Evolutionary conservation across 1,140 invertebrate species (phyloP).

Genomic region (Melitaea cinxia): DNA sequence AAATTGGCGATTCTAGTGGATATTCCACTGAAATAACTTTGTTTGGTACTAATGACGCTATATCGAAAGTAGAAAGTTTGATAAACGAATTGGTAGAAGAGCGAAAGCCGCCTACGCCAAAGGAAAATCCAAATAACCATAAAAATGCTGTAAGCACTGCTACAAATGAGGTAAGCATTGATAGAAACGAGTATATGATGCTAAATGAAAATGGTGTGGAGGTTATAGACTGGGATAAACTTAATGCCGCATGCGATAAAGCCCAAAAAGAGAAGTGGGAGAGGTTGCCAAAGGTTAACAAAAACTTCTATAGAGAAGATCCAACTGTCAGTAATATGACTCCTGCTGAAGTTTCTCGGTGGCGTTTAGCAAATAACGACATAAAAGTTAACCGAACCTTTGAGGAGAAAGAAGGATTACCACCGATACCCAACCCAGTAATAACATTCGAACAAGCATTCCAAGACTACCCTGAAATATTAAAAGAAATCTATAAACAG

Average conservation of each 20-base stretch:
- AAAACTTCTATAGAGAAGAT: conserved; percentile 93
- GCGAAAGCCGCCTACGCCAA: conserved; percentile 45
- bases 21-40: conserved; percentile 78
- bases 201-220: conserved; percentile 56
- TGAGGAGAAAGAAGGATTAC: conserved; percentile 68
- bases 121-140: conserved; percentile 37
- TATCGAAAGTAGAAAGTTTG: conserved; percentile 79
- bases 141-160: conserved; percentile 22
- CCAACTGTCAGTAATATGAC: conserved; percentile 86
- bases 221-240: conserved; percentile 69
- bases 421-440: conserved; percentile 91
- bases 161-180: no score
- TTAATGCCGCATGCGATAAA: conserved; percentile 78
- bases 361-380: conserved; percentile 86
- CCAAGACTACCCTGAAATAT: conserved; percentile 90
- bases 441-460: conserved; percentile 93
- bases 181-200: conserved; percentile 59
- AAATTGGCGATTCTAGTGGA: conserved; percentile 66
- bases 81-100: conserved; percentile 82
- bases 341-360: conserved; percentile 83
- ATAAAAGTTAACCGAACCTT: conserved; percentile 85
- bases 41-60: conserved; percentile 79
- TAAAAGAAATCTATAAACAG: conserved; percentile 91
- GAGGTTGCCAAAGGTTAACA: conserved; percentile 85
- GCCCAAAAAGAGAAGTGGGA: conserved; percentile 83